Conservation (phyloP, 2,113 vertebrate genomes). For the Serranochromis macrocephalus region DNA sequence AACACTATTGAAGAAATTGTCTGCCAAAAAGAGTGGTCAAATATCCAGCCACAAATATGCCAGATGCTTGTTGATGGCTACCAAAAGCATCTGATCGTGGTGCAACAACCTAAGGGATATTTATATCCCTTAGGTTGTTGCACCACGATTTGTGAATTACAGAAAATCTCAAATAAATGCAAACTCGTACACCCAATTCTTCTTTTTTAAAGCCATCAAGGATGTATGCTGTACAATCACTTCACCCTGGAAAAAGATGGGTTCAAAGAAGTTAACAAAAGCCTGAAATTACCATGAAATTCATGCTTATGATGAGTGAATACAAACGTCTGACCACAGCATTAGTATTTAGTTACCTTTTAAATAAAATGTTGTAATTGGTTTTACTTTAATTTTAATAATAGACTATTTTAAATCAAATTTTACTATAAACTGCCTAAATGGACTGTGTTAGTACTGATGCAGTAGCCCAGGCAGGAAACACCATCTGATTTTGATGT, state of each 20-base stretch:
- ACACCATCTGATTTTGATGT: not conserved
- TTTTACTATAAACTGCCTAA: not conserved
- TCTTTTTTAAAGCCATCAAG: not conserved
- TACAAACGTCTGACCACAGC: not conserved
- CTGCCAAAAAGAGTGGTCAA: not conserved
- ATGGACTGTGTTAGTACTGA: not conserved
- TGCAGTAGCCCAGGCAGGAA: not conserved
- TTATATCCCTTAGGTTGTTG: fast-evolving
- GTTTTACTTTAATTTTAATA: not conserved
- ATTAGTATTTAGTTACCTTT: not conserved
- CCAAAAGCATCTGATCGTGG: not conserved
- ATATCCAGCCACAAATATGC: not conserved
- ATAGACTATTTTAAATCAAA: not conserved
- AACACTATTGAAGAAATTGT: not conserved
- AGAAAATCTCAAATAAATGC: not conserved
- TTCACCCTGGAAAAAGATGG: not conserved
- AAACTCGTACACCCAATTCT: not conserved
- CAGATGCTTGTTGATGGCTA: not conserved
- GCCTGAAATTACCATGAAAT: not conserved
- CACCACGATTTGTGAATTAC: not conserved
- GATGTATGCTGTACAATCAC: not conserved
- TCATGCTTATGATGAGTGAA: not conserved
- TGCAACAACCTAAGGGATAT: not conserved
- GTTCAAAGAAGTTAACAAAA: not conserved
- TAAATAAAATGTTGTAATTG: not conserved